These are phyloP conservation scores for Caenorhabditis imperialis DNA, from an alignment of 2,888 invertebrate species.

Conservation along the genomic window DNA sequence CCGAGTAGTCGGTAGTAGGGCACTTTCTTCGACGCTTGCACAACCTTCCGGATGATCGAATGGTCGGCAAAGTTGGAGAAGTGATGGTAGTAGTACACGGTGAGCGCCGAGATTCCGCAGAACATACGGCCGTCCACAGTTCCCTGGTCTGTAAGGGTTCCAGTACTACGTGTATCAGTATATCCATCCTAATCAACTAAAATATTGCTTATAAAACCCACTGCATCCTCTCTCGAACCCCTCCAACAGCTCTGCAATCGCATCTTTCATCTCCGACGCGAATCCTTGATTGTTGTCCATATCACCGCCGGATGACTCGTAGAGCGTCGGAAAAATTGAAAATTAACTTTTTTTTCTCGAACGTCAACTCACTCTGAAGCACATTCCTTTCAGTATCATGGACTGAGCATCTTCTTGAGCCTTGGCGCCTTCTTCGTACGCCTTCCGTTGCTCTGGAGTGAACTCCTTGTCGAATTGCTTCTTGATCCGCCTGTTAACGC, in stretches of 20 bases:
- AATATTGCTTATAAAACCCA: not conserved
- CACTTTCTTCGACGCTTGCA: conserved; percentile 59
- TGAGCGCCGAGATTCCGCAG: conserved; percentile 55
- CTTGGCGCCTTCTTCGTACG: conserved; percentile 16
- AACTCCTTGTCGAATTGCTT: conserved; percentile 11
- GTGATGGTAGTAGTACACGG: conserved; percentile 66
- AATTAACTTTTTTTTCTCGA: not conserved
- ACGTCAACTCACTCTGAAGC: conserved; percentile 11
- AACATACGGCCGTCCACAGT: not conserved
- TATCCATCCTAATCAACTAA: too few species aligned
- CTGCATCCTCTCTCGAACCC: conserved; percentile 7
- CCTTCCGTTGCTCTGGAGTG: conserved; percentile 1
- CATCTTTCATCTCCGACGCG: conserved; percentile 12
- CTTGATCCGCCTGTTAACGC: conserved; percentile 9
- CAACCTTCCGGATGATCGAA: conserved; percentile 57
- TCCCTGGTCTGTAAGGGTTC: conserved; percentile 18
- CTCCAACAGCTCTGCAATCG: conserved; percentile 3
- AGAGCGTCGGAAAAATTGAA: conserved; percentile 11
- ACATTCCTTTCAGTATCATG: conserved; percentile 32
- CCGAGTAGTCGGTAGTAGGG: conserved; percentile 13
- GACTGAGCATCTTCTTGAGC: conserved; percentile 35
- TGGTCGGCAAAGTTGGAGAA: conserved; percentile 56
- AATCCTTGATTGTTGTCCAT: conserved; percentile 39
- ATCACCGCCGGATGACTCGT: conserved; percentile 29
- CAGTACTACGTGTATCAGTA: too few species aligned